These are phyloP conservation scores for Phaethon lepturus DNA, from an alignment of 2,113 vertebrate species.

Conservation along the genomic window DNA sequence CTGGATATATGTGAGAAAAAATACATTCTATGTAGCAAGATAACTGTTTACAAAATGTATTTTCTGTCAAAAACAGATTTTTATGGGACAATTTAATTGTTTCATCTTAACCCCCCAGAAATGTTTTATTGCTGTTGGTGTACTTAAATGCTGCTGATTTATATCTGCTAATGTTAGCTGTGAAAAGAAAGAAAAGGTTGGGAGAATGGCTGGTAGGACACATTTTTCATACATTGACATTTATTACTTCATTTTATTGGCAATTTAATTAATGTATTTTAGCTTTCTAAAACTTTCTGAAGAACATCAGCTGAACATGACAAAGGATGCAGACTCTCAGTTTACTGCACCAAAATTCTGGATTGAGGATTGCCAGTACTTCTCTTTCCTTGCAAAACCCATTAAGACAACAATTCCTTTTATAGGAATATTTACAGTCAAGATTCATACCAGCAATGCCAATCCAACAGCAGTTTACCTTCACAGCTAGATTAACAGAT, in stretches of 20 bases:
- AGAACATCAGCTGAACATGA: not conserved
- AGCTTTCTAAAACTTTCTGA: not conserved
- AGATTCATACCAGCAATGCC: not conserved
- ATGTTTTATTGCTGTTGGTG: not conserved
- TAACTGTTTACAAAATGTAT: not conserved
- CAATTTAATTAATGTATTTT: not conserved
- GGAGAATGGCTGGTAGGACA: not conserved
- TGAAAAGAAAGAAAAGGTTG: not conserved
- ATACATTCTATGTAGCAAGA: not conserved
- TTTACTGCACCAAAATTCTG: not conserved
- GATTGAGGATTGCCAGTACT: not conserved
- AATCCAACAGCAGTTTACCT: not conserved
- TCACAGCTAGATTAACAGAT: not conserved
- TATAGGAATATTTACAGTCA: not conserved
- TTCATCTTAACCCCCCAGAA: not conserved
- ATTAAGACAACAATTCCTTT: not conserved
- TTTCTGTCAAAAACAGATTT: not conserved
- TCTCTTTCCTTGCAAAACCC: not conserved
- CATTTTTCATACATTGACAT: not conserved
- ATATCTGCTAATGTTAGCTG: not conserved
- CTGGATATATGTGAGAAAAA: not conserved
- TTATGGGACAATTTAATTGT: not conserved
- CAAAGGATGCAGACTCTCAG: not conserved
- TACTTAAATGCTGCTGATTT: not conserved
- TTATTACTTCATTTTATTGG: not conserved